Base-by-base conservation (phyloP, 1,140 invertebrate genomes). In the Drosophila rhopaloa region DNA sequence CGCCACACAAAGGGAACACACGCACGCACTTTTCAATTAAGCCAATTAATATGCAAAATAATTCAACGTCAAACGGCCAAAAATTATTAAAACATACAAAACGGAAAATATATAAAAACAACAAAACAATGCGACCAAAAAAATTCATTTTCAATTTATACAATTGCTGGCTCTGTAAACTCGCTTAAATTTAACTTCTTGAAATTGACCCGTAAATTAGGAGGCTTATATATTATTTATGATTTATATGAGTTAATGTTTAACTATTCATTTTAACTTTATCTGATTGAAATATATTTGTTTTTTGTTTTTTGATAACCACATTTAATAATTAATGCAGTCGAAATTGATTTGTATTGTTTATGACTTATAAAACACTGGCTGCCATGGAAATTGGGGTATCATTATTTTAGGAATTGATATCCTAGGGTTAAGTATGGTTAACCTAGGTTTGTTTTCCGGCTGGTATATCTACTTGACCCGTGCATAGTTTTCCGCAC, bases 21-120 rank as follows among this genome's bases (percentile, higher is more conserved):
- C 32, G 10, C 55, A 27, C 50, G 44, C 67, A 58, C 66, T 29
- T 71, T 71, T 71, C 67, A 57, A 71, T 71, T 71, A 71, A 41
- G 14, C n/a, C 68, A 71, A 71, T 71, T 71, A 71, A 71, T 71
- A 71, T 71, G 66, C 65, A 71, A 71, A 71, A 71, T 70, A 71
- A 48, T 48, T 70, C 65, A 70, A 40, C 50, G 10, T 47, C 41
- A 56, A 70, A 40, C 35, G 24, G 38, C 66, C 67, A 70, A 71
- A 71, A 70, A 70, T 47, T 47, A 35, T 56, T 35, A 37, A 41
- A 27, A 16, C 32, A 61, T 4, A 19, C 13, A 51, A 44, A 13
- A 5, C 19, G 0, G 16, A 14, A 38, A 63, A 51, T 7, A 1
- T 32, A 32, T 32, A 62, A 32, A 5, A 13, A 13, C 9, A 9